Conservation (phyloP, 2,797 vertebrate genomes). For the Fistularia tabacaria region DNA sequence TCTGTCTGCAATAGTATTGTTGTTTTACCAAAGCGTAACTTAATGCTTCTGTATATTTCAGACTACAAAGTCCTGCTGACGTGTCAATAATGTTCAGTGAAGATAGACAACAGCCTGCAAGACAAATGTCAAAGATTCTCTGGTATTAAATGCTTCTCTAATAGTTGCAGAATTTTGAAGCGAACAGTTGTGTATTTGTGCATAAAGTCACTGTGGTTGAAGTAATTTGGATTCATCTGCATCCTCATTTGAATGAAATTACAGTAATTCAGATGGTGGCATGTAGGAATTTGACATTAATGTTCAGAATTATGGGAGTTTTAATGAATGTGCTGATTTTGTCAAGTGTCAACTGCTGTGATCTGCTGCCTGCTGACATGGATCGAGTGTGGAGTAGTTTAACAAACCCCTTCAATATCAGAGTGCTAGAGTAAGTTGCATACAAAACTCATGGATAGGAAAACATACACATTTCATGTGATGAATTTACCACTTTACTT, state of each 20-base stretch:
- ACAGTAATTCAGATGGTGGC: no score
- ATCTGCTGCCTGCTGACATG: slow-evolving; percentile 62
- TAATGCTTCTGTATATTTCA: slow-evolving; percentile 29
- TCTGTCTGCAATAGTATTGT: no score
- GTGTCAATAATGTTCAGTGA: slow-evolving; percentile 41
- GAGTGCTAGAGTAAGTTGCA: slow-evolving; percentile 80
- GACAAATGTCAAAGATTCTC: slow-evolving; percentile 40
- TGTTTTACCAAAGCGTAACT: neutral
- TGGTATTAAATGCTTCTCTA: slow-evolving; percentile 34
- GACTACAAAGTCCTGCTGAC: slow-evolving; percentile 45
- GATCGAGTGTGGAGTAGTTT: slow-evolving; percentile 66
- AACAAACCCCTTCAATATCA: slow-evolving; percentile 53
- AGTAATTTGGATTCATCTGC: no score
- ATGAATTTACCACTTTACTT: no score
- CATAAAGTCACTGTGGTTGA: no score
- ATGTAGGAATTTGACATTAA: no score
- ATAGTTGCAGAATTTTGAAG: neutral
- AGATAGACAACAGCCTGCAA: slow-evolving; percentile 14
- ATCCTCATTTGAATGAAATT: no score
- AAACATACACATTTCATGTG: no score
- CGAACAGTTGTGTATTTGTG: no score
- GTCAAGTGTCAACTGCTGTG: slow-evolving; percentile 60
- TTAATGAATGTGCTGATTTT: slow-evolving; percentile 34
- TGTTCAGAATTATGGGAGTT: no score
- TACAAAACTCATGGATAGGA: neutral